These are phyloP conservation scores for Hemiscyllium ocellatum DNA, from an alignment of 2,113 vertebrate species.

Conservation along the genomic window DNA sequence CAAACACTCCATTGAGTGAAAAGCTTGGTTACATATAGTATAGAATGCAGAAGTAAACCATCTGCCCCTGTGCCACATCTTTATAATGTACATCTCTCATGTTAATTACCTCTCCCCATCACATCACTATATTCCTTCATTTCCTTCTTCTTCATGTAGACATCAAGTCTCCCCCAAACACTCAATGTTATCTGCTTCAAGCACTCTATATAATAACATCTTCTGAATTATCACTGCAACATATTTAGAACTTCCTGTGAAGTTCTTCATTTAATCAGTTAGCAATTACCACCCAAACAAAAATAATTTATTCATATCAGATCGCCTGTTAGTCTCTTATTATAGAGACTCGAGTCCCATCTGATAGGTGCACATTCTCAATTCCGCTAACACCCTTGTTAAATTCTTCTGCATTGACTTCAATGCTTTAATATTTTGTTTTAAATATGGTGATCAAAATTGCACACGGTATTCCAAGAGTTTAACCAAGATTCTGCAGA, in stretches of 20 bases:
- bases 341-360: not conserved
- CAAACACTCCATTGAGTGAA: not conserved
- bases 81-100: not conserved
- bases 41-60: not conserved
- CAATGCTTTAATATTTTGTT: not conserved
- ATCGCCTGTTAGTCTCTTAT: not conserved
- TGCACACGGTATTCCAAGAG: not conserved
- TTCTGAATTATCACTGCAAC: not conserved
- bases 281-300: not conserved
- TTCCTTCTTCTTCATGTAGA: not conserved
- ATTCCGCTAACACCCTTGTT: not conserved
- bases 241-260: not conserved
- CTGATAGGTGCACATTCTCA: not conserved
- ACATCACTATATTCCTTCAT: not conserved
- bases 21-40: not conserved
- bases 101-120: not conserved
- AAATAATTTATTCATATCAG: not conserved
- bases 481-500: not conserved
- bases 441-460: not conserved
- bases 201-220: not conserved
- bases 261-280: not conserved
- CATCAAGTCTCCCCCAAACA: not conserved
- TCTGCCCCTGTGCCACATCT: not conserved
- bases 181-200: not conserved
- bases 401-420: not conserved